Conservation (phyloP, 2,797 vertebrate species). For the Poecilia gillii region DNA sequence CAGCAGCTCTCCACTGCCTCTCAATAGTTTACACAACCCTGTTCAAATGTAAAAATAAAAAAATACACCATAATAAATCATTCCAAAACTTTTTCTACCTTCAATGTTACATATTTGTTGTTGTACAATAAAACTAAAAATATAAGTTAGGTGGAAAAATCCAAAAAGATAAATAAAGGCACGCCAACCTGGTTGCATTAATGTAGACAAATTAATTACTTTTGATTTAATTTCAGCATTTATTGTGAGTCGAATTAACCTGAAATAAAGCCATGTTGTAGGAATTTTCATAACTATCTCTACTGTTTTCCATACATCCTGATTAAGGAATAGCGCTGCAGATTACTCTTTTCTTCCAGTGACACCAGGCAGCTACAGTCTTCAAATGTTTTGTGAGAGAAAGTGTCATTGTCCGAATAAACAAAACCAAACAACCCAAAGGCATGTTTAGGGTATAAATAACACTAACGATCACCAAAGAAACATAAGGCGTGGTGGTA, state of each 20-base stretch:
- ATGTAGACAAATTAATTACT: not conserved
- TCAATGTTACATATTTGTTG: not conserved
- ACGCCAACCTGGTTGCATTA: not conserved
- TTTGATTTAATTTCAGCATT: not conserved
- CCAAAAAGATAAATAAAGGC: not conserved
- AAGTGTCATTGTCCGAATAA: not conserved
- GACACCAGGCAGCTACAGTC: not conserved
- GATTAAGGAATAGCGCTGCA: not conserved
- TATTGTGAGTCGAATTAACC: not conserved
- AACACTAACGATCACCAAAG: not conserved
- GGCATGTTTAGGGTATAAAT: not conserved
- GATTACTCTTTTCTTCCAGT: not conserved
- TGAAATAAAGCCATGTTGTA: not conserved
- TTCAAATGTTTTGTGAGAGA: not conserved
- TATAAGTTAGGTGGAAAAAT: not conserved
- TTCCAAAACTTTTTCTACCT: not conserved
- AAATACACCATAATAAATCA: not conserved
- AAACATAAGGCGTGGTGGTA: not conserved
- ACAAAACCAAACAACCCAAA: not conserved
- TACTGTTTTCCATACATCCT: not conserved
- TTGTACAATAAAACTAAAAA: not conserved
- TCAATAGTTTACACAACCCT: no score
- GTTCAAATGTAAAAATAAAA: not conserved
- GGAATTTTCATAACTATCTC: not conserved
- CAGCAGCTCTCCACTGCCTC: constrained; percentile 18